Percentiles rank a stretch among this genome's conserved stretches.
phyloP scores from a whole-genome alignment of 2,888 invertebrate species.

The Ophioninae sp. region DNA sequence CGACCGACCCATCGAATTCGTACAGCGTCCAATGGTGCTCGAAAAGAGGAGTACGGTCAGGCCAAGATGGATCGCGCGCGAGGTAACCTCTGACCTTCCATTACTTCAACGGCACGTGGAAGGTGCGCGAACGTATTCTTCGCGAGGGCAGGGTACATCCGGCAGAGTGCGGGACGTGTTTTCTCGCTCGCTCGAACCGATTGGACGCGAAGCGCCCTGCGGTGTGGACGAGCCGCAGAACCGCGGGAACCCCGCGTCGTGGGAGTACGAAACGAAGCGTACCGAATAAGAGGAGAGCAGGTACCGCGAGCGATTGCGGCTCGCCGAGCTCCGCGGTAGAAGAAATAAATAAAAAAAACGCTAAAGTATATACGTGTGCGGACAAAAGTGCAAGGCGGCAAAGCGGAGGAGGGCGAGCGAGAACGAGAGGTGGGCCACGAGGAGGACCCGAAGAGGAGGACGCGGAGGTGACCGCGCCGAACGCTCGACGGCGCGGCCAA shows the following conservation, averaged over 20 bases:
- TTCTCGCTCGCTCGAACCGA: slow-evolving; percentile 39
- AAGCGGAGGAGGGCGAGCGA: slow-evolving; percentile 35
- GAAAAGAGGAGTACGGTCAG: background rate
- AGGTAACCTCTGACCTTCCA: slow-evolving; percentile 57
- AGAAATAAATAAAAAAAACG: slow-evolving; percentile 9
- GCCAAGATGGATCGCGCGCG: slow-evolving; percentile 28
- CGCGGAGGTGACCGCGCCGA: slow-evolving; percentile 58
- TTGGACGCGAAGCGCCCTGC: slow-evolving; percentile 50
- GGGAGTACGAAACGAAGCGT: slow-evolving; percentile 62
- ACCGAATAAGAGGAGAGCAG: slow-evolving; percentile 52
- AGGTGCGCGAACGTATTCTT: slow-evolving; percentile 37
- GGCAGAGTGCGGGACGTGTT: slow-evolving; percentile 49
- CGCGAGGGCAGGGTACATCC: slow-evolving; percentile 44
- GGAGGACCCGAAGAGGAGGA: slow-evolving; percentile 54
- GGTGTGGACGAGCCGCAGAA: slow-evolving; percentile 56
- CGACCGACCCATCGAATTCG: background rate
- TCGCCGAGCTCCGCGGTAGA: slow-evolving; percentile 41
- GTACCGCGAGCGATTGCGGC: slow-evolving; percentile 53
- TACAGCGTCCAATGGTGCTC: background rate
- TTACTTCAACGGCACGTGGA: slow-evolving; percentile 51
- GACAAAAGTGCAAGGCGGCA: slow-evolving; percentile 53
- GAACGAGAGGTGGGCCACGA: slow-evolving; percentile 55
- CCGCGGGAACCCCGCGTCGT: slow-evolving; percentile 52
- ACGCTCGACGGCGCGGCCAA: slow-evolving; percentile 52
- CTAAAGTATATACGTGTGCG: slow-evolving; percentile 6